A percentile compares a stretch with the other conserved stretches of the same genome.
These are phyloP conservation scores for Tinamus major DNA, from an alignment of 2,797 vertebrate species.

Conservation along the genomic window DNA sequence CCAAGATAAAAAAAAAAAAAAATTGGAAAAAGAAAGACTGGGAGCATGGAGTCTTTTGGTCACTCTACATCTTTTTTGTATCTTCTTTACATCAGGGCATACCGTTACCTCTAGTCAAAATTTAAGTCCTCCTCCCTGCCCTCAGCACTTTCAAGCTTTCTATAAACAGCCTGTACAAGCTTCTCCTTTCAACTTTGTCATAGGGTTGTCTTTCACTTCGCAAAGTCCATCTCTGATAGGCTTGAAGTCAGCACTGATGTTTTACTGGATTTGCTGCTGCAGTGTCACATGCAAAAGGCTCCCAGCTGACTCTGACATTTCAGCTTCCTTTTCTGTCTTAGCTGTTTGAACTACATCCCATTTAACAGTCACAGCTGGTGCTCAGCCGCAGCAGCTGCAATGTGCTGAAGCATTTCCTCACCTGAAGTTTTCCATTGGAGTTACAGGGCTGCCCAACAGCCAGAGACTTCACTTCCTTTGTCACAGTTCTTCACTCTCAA, in stretches of 20 bases:
- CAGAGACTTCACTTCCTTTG: background rate
- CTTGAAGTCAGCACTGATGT: background rate
- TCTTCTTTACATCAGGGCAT: background rate
- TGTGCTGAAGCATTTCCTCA: background rate
- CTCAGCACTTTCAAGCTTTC: background rate
- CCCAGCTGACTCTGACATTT: conserved; percentile 7
- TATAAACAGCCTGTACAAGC: background rate
- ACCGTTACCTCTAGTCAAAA: background rate
- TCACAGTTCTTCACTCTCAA: background rate
- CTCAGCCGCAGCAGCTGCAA: background rate
- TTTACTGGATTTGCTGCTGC: background rate
- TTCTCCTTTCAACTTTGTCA: background rate
- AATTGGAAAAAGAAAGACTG: background rate
- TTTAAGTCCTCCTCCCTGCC: background rate
- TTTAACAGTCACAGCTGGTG: background rate
- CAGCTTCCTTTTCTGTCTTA: background rate
- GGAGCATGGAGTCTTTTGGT: background rate
- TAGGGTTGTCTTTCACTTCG: background rate
- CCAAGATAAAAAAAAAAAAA: background rate
- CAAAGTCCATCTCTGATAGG: background rate
- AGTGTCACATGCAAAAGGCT: background rate
- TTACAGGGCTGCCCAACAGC: background rate
- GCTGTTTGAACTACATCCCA: background rate
- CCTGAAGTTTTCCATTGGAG: background rate
- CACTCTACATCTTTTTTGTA: background rate